Evolutionary conservation across 2,797 vertebrate genomes (phyloP).

Genomic region (Danio jaintianensis): DNA sequence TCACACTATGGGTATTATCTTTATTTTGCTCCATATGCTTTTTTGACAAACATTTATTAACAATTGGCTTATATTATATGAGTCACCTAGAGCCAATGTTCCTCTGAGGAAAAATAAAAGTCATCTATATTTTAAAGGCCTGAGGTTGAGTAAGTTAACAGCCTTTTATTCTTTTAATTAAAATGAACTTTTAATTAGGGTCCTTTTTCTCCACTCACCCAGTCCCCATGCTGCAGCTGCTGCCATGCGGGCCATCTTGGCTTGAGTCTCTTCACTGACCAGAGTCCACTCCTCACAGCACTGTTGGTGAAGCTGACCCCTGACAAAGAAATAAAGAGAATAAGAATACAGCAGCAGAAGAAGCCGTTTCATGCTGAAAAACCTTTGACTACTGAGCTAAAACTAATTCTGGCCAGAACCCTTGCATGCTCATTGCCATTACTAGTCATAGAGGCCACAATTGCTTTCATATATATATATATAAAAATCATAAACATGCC

Average conservation of each 20-base stretch:
- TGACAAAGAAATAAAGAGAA: conserved; percentile 62
- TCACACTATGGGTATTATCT: too few relatives aligned
- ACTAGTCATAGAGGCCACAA: not conserved
- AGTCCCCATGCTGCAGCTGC: conserved; percentile 98
- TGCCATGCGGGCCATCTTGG: conserved; percentile 99
- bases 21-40: too few relatives aligned
- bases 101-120: too few relatives aligned
- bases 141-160: too few relatives aligned
- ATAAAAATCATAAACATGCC: not conserved
- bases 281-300: conserved; percentile 98
- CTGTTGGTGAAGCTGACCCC: conserved; percentile 98
- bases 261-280: conserved; percentile 95
- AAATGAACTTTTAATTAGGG: too few relatives aligned
- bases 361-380: conserved; percentile 2
- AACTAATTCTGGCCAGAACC: not conserved
- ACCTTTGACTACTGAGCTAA: not conserved
- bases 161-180: too few relatives aligned
- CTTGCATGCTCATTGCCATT: not conserved
- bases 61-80: too few relatives aligned
- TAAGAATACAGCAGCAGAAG: not conserved
- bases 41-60: too few relatives aligned
- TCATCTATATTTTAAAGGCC: too few relatives aligned
- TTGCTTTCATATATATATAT: not conserved
- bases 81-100: too few relatives aligned
- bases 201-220: conserved; percentile 74